Evolutionary conservation across 2,888 invertebrate species (phyloP).

Genomic region (Dynastes maya): DNA sequence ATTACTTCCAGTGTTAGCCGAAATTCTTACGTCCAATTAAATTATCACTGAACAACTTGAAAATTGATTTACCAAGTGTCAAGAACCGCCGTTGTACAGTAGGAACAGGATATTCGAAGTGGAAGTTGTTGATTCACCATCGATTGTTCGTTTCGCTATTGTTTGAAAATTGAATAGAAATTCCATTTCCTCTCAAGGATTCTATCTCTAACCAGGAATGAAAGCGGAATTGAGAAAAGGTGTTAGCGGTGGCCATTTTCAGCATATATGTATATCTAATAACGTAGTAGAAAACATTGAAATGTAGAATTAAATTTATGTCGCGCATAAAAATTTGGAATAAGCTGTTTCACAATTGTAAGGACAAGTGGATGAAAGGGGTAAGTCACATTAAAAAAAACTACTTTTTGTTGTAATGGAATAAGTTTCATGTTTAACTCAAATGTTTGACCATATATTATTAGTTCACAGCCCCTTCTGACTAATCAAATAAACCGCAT

Average conservation of each 20-base stretch:
- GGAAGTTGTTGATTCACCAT: constrained; percentile 44
- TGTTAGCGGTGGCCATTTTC: neutral
- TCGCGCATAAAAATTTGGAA: too few species aligned
- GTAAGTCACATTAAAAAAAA: too few species aligned
- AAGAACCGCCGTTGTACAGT: constrained; percentile 1
- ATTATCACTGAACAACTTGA: constrained; percentile 37
- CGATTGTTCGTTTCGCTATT: constrained; percentile 44
- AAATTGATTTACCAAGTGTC: constrained; percentile 37
- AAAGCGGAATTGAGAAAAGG: too few species aligned
- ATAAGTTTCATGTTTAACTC: too few species aligned
- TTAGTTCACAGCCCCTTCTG: too few species aligned
- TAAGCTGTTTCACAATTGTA: too few species aligned
- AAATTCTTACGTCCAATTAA: constrained; percentile 28
- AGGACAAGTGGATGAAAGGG: too few species aligned
- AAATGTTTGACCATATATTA: too few species aligned
- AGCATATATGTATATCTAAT: neutral
- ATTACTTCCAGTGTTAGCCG: neutral
- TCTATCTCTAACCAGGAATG: neutral
- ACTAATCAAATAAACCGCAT: too few species aligned
- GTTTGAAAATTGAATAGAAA: constrained; percentile 46
- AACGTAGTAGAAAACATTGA: neutral
- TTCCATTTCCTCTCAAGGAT: constrained; percentile 40
- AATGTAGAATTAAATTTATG: too few species aligned
- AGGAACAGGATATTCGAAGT: constrained; percentile 40
- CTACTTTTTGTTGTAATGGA: too few species aligned